phyloP scores from a whole-genome alignment of 2,888 invertebrate species.

The Atrina japonica region DNA sequence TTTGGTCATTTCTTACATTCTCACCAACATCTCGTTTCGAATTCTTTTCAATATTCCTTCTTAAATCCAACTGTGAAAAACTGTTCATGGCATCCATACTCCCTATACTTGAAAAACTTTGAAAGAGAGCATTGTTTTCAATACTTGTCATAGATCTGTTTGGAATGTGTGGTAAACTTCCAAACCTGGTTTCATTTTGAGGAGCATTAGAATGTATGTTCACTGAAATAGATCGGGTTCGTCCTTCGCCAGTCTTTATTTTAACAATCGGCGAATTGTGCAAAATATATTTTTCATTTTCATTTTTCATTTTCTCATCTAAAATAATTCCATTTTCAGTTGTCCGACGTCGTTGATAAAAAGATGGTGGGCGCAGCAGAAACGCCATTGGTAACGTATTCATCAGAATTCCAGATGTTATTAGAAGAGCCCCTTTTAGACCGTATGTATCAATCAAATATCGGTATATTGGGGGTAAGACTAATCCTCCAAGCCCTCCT shows the following conservation, averaged over 20 bases:
- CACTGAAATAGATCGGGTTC: background rate
- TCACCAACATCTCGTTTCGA: too few relatives aligned
- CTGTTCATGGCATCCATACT: constrained; percentile 15
- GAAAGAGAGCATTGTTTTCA: background rate
- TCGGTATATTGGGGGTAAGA: constrained; percentile 25
- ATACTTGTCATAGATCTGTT: too few relatives aligned
- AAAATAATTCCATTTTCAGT: background rate
- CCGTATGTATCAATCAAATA: constrained; percentile 27
- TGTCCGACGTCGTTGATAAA: constrained; percentile 8
- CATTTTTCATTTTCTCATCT: background rate
- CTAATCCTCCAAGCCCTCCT: constrained; percentile 20
- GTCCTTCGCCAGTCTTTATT: background rate
- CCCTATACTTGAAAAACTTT: constrained; percentile 3
- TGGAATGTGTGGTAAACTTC: constrained; percentile 5
- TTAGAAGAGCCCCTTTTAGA: constrained; percentile 18
- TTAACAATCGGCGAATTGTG: background rate
- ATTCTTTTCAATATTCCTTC: too few relatives aligned
- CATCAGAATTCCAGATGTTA: constrained; percentile 21
- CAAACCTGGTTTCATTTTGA: background rate
- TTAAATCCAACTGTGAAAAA: constrained; percentile 5
- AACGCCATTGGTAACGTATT: constrained; percentile 13
- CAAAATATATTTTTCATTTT: background rate
- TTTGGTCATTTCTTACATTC: background rate
- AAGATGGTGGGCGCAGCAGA: constrained; percentile 16
- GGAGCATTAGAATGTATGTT: too few relatives aligned